Percentiles rank a stretch among this genome's conserved stretches.
phyloP scores from a whole-genome alignment of 2,888 invertebrate genomes.

The Cecidostiba fungosa region DNA sequence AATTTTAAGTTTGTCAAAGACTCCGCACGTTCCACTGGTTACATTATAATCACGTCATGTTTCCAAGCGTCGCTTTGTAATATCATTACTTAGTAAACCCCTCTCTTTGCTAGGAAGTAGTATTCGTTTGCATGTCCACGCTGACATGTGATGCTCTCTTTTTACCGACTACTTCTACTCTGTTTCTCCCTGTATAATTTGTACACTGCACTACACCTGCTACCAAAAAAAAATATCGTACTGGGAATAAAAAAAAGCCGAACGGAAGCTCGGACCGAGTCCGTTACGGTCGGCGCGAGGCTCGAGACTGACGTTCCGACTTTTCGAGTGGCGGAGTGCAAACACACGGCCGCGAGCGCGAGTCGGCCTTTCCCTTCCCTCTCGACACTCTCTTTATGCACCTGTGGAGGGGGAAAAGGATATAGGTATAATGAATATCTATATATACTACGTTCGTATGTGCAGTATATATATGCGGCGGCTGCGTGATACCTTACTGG shows the following conservation, averaged over 20 bases:
- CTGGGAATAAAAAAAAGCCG: neutral
- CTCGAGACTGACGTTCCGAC: slow-evolving; percentile 73
- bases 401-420: slow-evolving; percentile 45
- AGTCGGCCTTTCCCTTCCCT: slow-evolving; percentile 1
- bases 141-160: neutral
- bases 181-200: neutral
- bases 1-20: slow-evolving; percentile 14
- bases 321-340: neutral
- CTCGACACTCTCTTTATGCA: slow-evolving; percentile 35
- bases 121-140: neutral
- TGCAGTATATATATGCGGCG: slow-evolving; percentile 35
- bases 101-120: neutral
- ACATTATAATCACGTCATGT: neutral
- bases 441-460: neutral
- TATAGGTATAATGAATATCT: slow-evolving; percentile 25
- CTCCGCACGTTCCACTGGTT: neutral
- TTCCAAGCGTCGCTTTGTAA: neutral
- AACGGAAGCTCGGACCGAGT: slow-evolving; percentile 48
- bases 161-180: neutral
- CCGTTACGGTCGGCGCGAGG: slow-evolving; percentile 74
- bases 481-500: neutral
- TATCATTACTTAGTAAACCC: neutral
- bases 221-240: neutral
- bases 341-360: slow-evolving; percentile 32
- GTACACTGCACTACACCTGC: slow-evolving; percentile 66